phyloP scores from a whole-genome alignment of 2,888 invertebrate species.

The Oscheius sp. region DNA sequence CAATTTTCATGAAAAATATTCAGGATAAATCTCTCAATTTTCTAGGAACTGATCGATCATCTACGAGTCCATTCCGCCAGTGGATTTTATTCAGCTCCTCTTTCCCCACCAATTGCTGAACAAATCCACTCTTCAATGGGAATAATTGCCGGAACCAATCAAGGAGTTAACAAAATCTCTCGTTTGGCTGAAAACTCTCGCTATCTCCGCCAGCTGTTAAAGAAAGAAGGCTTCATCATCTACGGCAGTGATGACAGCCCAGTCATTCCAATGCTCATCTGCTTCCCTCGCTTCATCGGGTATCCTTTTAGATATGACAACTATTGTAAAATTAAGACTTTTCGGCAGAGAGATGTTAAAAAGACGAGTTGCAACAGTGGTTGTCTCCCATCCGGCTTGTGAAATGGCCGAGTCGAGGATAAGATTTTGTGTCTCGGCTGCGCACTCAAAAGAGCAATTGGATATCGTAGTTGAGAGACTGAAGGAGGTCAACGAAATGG shows the following conservation, averaged over 20 bases:
- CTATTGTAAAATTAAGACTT: constrained; percentile 76
- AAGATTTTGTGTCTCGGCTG: constrained; percentile 90
- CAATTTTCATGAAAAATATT: no score
- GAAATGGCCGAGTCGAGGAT: constrained; percentile 86
- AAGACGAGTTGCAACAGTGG: constrained; percentile 84
- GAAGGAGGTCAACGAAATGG: no score
- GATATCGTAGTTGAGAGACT: constrained; percentile 77
- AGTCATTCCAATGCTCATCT: constrained; percentile 93
- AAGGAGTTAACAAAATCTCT: constrained; percentile 62
- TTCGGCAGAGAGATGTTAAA: constrained; percentile 85
- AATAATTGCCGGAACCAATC: constrained; percentile 83
- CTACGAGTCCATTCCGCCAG: constrained; percentile 80
- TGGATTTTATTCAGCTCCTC: constrained; percentile 73
- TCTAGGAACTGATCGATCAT: constrained; percentile 80
- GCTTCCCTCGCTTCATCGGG: constrained; percentile 92
- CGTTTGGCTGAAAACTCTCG: constrained; percentile 72
- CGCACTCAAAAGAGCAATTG: constrained; percentile 91
- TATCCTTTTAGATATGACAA: constrained; percentile 67
- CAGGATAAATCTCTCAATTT: no score
- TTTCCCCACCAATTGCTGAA: constrained; percentile 85
- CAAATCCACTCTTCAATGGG: constrained; percentile 86
- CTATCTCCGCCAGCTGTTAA: constrained; percentile 76
- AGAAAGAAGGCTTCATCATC: constrained; percentile 88
- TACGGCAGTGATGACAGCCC: constrained; percentile 94
- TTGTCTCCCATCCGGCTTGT: constrained; percentile 97